Evolutionary conservation across 2,797 vertebrate genomes (phyloP), one percentile per base, ranked within the genome.

Genomic region (Catostomus latipinnis): DNA sequence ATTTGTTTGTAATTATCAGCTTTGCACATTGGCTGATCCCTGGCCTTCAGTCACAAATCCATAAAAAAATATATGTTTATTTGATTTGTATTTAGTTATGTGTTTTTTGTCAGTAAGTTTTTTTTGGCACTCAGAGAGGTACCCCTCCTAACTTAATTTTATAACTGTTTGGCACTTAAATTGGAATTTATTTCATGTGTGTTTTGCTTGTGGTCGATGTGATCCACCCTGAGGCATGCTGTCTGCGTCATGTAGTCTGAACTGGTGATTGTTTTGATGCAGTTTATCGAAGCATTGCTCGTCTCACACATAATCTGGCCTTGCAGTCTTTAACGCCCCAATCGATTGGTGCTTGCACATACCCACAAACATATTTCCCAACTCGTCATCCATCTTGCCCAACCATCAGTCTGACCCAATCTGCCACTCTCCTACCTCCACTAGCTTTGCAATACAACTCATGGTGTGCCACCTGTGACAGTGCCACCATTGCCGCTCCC

Each of bases 241-340:
- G 53, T 58, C 61, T 66, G 16, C 1, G 12, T 56, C 76, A 72
- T 70, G 43, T 76, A 72, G 54, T 43, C 69, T 78, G 16, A 67
- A 54, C 6, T 67, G 13, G n/a, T 78, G 56, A 52, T 54, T 62
- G 50, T 71, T 82, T 72, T 53, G 43, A 65, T 53, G n/a, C 68
- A 71, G 68, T 50, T 81, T 71, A 79, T 80, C 71, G 68, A 80
- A 58, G 54, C 49, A 56, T 11, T 14, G 1, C 45, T 71, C 72
- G 58, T 73, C 48, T 81, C 67, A 57, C 78, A 57, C 65, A 8
- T 46, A 68, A 76, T 69, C 53, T 91, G 84, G 93, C 87, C 94
- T 92, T 90, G 90, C 93, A 93, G 92, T 93, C 93, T 94, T 91
- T 93, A 90, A 93, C 93, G 90, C 92, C 93, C 88, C 92, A 93